phyloP scores from a whole-genome alignment of 2,888 invertebrate species.

The Drosophila seclusa region DNA sequence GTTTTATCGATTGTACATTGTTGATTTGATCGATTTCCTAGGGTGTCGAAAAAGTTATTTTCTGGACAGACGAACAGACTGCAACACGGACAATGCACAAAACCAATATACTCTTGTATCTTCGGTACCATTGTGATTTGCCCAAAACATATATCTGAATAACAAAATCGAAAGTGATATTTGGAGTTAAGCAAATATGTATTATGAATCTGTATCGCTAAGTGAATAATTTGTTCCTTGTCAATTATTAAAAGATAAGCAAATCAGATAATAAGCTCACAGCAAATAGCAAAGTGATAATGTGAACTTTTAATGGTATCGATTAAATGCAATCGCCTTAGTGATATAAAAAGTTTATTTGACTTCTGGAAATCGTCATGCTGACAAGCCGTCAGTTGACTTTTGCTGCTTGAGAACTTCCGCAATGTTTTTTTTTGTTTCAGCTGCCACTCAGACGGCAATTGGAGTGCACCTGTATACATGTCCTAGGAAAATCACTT shows the following conservation, averaged over 20 bases:
- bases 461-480: slow-evolving; percentile 17
- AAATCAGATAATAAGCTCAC: background rate
- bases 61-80: background rate
- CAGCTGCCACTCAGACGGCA: slow-evolving; percentile 10
- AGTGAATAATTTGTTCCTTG: background rate
- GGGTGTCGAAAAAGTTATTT: too few relatives aligned
- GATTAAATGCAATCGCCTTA: slow-evolving; percentile 1
- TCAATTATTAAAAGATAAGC: background rate
- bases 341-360: background rate
- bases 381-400: slow-evolving; percentile 8
- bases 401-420: slow-evolving; percentile 31
- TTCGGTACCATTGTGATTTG: rapidly evolving
- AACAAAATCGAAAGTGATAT: background rate
- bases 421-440: background rate
- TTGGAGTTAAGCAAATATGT: background rate
- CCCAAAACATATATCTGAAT: background rate
- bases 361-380: slow-evolving; percentile 7
- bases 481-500: background rate
- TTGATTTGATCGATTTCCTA: background rate
- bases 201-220: background rate
- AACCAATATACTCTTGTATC: background rate
- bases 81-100: background rate
- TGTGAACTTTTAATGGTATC: background rate
- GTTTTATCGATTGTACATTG: background rate
- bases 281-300: background rate